phyloP scores from a whole-genome alignment of 92 coral and sea anemone species.

The Porites divaricata region DNA sequence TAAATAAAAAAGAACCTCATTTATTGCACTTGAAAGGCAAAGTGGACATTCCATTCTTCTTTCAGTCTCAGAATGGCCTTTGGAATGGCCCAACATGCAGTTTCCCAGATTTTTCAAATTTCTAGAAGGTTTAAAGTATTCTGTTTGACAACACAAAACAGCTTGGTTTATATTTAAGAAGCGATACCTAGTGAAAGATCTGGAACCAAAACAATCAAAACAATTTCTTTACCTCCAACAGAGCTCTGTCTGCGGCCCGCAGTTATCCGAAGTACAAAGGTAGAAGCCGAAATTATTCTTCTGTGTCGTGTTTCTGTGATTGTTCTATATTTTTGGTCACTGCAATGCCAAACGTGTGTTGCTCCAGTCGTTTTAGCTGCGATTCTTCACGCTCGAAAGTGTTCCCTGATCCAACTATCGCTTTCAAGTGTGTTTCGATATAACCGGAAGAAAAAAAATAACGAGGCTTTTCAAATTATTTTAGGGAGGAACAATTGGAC shows the following conservation, averaged over 20 bases:
- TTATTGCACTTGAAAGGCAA: not conserved
- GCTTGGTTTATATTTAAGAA: not conserved
- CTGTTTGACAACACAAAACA: not conserved
- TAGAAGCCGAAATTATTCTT: not conserved
- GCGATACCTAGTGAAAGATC: not conserved
- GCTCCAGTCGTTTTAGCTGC: not conserved
- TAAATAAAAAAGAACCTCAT: not conserved
- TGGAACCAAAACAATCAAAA: conserved; percentile 1
- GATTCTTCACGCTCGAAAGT: not conserved
- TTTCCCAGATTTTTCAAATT: too few species aligned
- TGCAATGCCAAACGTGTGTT: not conserved
- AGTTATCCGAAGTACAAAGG: not conserved
- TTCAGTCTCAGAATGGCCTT: not conserved
- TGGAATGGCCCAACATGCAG: not conserved
- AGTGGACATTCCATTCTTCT: not conserved
- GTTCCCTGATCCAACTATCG: not conserved
- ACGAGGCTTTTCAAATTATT: conserved; percentile 1
- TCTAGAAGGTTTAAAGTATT: not conserved
- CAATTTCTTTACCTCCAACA: not conserved
- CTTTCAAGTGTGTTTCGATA: conserved; percentile 1
- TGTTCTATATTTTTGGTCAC: not conserved
- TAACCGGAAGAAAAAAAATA: not conserved
- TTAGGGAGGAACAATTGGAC: not conserved
- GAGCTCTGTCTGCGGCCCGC: not conserved
- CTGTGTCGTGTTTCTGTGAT: not conserved